Evolutionary conservation across 2,888 invertebrate genomes (phyloP), one percentile per base, ranked within the genome.

Genomic region (Drosophila recens): DNA sequence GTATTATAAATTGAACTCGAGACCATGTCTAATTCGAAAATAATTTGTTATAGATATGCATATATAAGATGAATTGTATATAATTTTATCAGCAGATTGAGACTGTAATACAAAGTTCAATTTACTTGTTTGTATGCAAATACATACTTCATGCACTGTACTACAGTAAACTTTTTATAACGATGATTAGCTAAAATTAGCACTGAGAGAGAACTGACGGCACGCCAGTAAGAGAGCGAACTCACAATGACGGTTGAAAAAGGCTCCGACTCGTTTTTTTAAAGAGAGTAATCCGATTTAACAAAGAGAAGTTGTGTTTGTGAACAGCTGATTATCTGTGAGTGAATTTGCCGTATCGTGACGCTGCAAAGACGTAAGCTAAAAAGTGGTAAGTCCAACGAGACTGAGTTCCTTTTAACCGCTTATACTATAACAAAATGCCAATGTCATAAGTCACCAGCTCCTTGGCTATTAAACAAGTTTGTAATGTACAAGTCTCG

Each of bases 171-270:
- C 8, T n/a, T 42, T 51, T 65, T 46, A 20, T 80, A 74, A 79
- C 45, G 69, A 77, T 77, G 79, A 81, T 72, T 77, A 67, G 70
- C 58, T 43, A 40, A 45, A 62, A 72, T 61, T 15, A 20, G 27
- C 15, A 2, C 27, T 52, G 40, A 2, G 23, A 72, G 63, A 42
- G 59, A 45, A 30, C 15, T 51, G 34, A 34, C 20, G 20, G 54
- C 45, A 36, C 13, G 34, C 48, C 17, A 15, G 43, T 54, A 54
- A 62, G 34, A 72, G 40, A 72, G 36, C 23, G 0, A 43, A 8
- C 45, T 17, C 49, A 30, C 15, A n/a, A 59, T 46, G 53, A 33
- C 63, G 57, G 63, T 72, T n/a, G 36, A 23, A 11, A 27, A 8
- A 34, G n/a, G 27, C 30, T 42, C n/a, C 38, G 4, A 9, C 13